Percentiles rank a stretch among this genome's conserved stretches.
Evolutionary conservation across 2,113 vertebrate species (phyloP).

Genomic region (Uropsilus gracilis): DNA sequence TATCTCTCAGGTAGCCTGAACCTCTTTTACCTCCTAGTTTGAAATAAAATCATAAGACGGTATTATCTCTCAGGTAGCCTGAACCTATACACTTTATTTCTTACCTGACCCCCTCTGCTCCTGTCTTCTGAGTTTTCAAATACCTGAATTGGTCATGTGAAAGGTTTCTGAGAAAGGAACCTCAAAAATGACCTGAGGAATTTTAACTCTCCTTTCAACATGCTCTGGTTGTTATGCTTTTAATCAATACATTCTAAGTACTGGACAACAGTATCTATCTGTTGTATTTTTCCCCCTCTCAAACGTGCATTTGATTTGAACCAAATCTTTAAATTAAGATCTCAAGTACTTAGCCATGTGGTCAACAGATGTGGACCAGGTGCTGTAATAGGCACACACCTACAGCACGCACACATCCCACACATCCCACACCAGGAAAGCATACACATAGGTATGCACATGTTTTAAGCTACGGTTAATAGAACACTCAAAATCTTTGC

Average conservation of each 20-base stretch:
- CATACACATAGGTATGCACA: background rate
- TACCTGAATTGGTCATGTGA: background rate
- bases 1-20: too few relatives aligned
- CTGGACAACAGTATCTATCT: constrained; percentile 7
- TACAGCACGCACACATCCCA: background rate
- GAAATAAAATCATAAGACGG: background rate
- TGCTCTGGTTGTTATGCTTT: constrained; percentile 3
- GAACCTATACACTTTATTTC: background rate
- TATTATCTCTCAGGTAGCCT: too few relatives aligned
- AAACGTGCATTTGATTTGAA: constrained; percentile 66
- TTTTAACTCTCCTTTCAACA: constrained; percentile 52
- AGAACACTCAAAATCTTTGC: background rate
- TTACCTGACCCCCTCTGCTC: background rate
- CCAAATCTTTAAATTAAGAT: constrained; percentile 64
- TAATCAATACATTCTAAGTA: constrained; percentile 43
- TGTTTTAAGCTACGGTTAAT: background rate
- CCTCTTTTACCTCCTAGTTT: background rate
- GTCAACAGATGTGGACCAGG: constrained; percentile 63
- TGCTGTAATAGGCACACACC: background rate
- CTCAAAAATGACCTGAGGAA: constrained; percentile 57
- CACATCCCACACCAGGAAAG: too few relatives aligned
- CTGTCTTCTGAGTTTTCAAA: constrained; percentile 22
- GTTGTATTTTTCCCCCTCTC: constrained; percentile 18
- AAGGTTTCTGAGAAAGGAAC: constrained; percentile 60
- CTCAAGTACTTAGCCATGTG: constrained; percentile 62